Conservation (phyloP, 2,113 vertebrate species). For the Dicaeum eximium region DNA sequence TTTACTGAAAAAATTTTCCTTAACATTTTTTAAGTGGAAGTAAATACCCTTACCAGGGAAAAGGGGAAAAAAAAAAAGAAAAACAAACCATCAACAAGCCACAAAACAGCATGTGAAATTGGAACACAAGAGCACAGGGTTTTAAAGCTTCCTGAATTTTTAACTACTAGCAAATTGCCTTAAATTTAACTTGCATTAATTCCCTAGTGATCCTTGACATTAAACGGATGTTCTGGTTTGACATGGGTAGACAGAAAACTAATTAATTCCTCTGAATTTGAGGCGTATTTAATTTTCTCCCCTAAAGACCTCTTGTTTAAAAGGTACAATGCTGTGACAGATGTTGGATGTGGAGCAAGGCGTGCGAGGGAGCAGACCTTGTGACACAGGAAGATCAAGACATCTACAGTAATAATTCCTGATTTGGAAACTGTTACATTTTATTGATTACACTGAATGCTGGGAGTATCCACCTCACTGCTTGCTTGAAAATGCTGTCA, state of each 20-base stretch:
- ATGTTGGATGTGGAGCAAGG: background rate
- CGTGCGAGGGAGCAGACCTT: background rate
- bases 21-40: background rate
- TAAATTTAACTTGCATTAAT: constrained; percentile 63
- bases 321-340: constrained; percentile 13
- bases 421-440: background rate
- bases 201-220: constrained; percentile 56
- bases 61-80: background rate
- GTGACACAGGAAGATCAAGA: background rate
- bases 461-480: rapidly evolving
- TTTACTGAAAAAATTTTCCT: background rate
- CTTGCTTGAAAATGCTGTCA: rapidly evolving
- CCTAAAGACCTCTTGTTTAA: constrained; percentile 40
- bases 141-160: constrained; percentile 63
- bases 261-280: constrained; percentile 64
- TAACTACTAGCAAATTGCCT: constrained; percentile 67
- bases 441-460: background rate
- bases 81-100: background rate
- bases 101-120: constrained; percentile 27
- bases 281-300: constrained; percentile 59
- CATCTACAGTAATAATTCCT: background rate
- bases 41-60: background rate
- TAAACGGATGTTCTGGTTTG: constrained; percentile 59
- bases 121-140: constrained; percentile 3
- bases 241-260: constrained; percentile 60